phyloP scores from a whole-genome alignment of 2,113 vertebrate species.

The Alosa alosa region DNA sequence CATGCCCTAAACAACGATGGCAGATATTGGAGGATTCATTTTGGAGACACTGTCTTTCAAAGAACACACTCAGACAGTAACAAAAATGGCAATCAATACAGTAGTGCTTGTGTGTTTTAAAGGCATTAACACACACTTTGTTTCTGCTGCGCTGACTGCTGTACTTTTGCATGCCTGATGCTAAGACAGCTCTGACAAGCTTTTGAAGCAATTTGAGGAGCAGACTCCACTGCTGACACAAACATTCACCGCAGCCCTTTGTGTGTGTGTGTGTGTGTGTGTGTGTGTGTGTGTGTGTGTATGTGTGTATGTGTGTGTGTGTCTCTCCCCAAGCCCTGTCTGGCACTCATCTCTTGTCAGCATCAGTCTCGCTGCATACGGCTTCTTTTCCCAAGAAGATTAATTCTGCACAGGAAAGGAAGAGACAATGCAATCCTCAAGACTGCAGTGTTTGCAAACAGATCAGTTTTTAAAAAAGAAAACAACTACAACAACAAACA shows the following conservation, averaged over 20 bases:
- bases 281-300: neutral
- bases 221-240: slow-evolving; percentile 6
- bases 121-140: neutral
- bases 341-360: neutral
- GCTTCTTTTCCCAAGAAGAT: neutral
- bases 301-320: neutral
- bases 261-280: neutral
- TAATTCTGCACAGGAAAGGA: neutral
- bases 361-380: neutral
- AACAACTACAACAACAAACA: neutral
- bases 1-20: neutral
- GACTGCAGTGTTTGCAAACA: neutral
- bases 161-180: neutral
- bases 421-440: neutral
- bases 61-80: neutral
- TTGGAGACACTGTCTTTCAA: neutral
- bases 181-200: slow-evolving; percentile 4
- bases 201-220: neutral
- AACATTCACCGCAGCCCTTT: neutral
- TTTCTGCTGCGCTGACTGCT: neutral
- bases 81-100: neutral
- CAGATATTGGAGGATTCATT: neutral
- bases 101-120: neutral
- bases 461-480: neutral
- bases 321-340: neutral